These are phyloP conservation scores for Hylaeus anthracinus DNA, from an alignment of 1,140 invertebrate genomes.

Conservation along the genomic window DNA sequence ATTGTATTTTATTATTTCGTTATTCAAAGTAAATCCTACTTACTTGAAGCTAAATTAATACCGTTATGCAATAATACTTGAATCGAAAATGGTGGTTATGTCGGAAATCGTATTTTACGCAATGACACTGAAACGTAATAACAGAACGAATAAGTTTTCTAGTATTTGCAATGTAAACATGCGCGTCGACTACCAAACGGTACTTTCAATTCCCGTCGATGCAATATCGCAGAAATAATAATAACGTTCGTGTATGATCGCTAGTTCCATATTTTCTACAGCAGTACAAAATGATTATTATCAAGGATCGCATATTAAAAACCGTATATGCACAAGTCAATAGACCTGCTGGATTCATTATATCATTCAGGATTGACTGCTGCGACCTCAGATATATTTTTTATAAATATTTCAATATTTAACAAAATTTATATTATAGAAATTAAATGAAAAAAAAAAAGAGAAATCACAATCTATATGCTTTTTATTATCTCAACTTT, in stretches of 20 bases:
- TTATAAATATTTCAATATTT: no score
- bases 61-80: constrained; percentile 12
- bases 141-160: not conserved
- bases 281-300: constrained; percentile 1
- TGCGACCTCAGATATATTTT: not conserved
- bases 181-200: constrained; percentile 6
- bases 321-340: not conserved
- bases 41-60: not conserved
- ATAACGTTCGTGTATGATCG: constrained; percentile 7
- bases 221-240: constrained; percentile 36
- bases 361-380: not conserved
- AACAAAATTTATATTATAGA: no score
- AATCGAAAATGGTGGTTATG: not conserved
- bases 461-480: no score
- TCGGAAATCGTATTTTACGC: constrained; percentile 3
- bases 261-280: constrained; percentile 3
- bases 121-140: not conserved
- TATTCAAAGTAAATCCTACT: no score
- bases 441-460: no score
- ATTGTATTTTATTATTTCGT: no score
- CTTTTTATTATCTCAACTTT: no score
- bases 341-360: not conserved
- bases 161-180: constrained; percentile 20
- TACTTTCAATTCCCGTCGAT: constrained; percentile 17
- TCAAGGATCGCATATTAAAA: constrained; percentile 12